Base-by-base conservation (phyloP, 2,797 vertebrate species). In the Lophotriccus pileatus region DNA sequence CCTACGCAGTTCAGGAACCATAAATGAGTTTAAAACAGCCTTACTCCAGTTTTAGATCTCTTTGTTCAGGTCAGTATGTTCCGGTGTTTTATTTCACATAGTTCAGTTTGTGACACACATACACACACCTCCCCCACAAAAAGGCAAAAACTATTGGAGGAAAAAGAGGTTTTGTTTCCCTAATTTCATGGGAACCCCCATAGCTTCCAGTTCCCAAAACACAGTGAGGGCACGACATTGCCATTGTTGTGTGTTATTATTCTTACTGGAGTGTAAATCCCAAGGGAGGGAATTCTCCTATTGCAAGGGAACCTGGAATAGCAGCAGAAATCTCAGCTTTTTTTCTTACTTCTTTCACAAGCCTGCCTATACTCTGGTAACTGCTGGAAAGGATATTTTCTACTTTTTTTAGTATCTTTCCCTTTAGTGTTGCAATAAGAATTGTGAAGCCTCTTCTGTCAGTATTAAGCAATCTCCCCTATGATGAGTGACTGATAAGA, bases 141-240 rank as follows among this genome's bases (percentile, higher is more conserved):
- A 18, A 60, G 9, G 4, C 14, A 34, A 53, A 77, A 86, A 24
- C 87, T 92, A 84, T 72, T 91, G 69, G 43, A 95, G 87, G 75
- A 85, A 89, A 90, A 91, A 78, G 73, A 85, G 28, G 28, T 37
- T 77, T 92, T 94, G 72, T 89, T 94, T 90, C 37, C 53, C 85
- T 66, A 72, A 88, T 86, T 90, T 75, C 93, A 88, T 95, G 89
- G 85, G 94, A 96, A 95, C 20, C n/a, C 49, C n/a, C 43, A 55
- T 32, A 47, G 50, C 32, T 91, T 89, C 73, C 43, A 93, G 93
- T 95, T 94, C 85, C 46, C 93, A 90, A 95, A 91, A 59, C 59
- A 93, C 15, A 75, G 58, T n/a, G 28, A 63, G 36, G n/a, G 21
- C 7, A 0, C 0, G 0, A 36, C 19, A 50, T 46, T 88, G 50